Base-by-base conservation (phyloP, 1,140 invertebrate genomes). In the Harpegnathos saltator region DNA sequence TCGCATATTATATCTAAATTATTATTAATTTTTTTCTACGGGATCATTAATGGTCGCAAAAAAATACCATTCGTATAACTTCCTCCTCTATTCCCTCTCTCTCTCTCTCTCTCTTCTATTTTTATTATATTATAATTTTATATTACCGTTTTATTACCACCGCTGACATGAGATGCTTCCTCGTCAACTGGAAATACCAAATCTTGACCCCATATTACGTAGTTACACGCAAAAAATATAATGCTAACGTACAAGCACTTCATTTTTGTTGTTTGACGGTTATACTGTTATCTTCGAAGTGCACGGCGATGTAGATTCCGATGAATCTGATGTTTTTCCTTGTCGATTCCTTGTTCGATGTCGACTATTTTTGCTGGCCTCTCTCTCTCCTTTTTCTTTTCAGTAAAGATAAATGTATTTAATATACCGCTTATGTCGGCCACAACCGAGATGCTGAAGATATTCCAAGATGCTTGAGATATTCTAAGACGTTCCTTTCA, bases 141-240 rank as follows among this genome's bases (percentile, higher is more conserved):
- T 80, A 77, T 89, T 85, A 91, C 90, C 77, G 52, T 22, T 22
- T 26, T 17, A 61, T 83, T 85, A 33, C 86, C 87, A 19, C 82
- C 86, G 69, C 89, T 90, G 12, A 89, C 19, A 33, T 89, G 77
- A 33, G 82, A 22, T 11, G 15, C 52, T 24, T 89, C 81, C 44
- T 90, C 88, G 7, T 90, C 77, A 26, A 11, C 72, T 75, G 91
- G 91, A 84, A 89, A 92, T 22, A 82, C 26, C 71, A 92, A 72
- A 38, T 92, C 90, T 54, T 92, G 91, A 72, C 90, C 68, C 22
- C 15, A 77, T 58, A 81, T 82, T 26, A 80, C 26, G 24, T 14
- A 80, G 52, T 19, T 84, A 24, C 33, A 85, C n/a, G 66, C 82
- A 24, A 86, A 56, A 44, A 90, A 52, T 26, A 29, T 26, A 62